Evolutionary conservation across 2,888 invertebrate genomes (phyloP), one percentile per base, ranked within the genome.

Genomic region (Augochlorella aurata): DNA sequence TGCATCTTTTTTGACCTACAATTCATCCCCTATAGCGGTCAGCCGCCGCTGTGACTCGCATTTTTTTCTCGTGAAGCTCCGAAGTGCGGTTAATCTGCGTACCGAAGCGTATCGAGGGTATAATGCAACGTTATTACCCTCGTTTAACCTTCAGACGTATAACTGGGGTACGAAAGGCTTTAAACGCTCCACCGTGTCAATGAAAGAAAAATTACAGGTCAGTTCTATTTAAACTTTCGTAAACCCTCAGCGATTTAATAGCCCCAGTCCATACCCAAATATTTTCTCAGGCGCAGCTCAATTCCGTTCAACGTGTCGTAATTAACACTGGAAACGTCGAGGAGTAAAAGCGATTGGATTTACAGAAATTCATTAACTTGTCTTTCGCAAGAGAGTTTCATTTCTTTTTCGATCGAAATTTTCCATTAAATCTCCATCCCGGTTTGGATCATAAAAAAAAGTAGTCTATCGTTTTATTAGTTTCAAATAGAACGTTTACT

Each of bases 71-170:
- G 14, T 24, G 29, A 61, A 82, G 82, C 75, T 74, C 10, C 44
- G 66, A 69, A 44, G 76, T 52, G 67, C 67, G 44, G 70, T 71
- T 82, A 82, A 81, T 81, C 52, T 61, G 71, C 67, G 47, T 82
- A 45, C 16, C 47, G 77, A 77, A 82, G 82, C 83, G 65, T 82
- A 77, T 82, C 47, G 83, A 82, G 83, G 82, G 82, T 82, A 82
- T 54, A 44, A 77, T 29, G 52, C 58, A 44, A 77, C 73, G 61
- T 74, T 82, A 82, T 76, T 82, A 82, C 69, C 83, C 71, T 44
- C 66, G 52, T 73, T 76, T 83, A 77, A 82, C 83, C 83, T 82
- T 82, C 73, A 65, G 38, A 68, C 65, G 47, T 49, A 58, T 47
- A 82, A 82, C 49, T 82, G 69, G 77, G 77, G 44, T 77, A 82